Conservation (phyloP, 2,797 vertebrate genomes). For the Percopsis omiscomaycus region DNA sequence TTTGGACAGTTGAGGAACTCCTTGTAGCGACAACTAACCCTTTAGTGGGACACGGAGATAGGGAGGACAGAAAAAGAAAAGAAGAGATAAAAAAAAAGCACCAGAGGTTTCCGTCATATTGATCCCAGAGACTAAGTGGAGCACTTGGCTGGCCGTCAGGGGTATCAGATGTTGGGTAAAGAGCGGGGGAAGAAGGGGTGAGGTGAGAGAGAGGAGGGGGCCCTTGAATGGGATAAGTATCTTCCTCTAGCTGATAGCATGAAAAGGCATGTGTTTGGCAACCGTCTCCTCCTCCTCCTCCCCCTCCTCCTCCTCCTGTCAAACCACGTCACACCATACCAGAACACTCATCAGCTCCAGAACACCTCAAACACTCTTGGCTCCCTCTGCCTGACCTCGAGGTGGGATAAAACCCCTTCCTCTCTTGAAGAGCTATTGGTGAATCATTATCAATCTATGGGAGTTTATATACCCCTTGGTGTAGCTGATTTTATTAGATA, state of each 20-base stretch:
- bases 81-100: constrained; percentile 7
- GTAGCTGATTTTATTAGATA: no score
- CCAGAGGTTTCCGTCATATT: constrained; percentile 44
- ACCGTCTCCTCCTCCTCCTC: constrained; percentile 13
- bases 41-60: not conserved
- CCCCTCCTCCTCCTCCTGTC: constrained; percentile 14
- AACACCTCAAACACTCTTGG: constrained; percentile 18
- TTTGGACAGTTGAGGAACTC: not conserved
- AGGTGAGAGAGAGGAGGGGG: constrained; percentile 38
- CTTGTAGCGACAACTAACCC: not conserved
- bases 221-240: constrained; percentile 48
- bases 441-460: not conserved
- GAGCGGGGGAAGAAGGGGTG: constrained; percentile 12
- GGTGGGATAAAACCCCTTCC: constrained; percentile 33
- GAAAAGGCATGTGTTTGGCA: constrained; percentile 43
- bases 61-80: not conserved
- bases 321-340: constrained; percentile 28
- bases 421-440: constrained; percentile 10
- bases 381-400: constrained; percentile 24
- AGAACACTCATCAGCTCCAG: constrained; percentile 15
- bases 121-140: constrained; percentile 45
- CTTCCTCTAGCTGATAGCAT: constrained; percentile 36
- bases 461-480: no score
- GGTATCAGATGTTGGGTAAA: constrained; percentile 40
- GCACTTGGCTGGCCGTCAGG: constrained; percentile 32